Base-by-base conservation (phyloP, 2,797 vertebrate species). In the Telmatherina bonti region DNA sequence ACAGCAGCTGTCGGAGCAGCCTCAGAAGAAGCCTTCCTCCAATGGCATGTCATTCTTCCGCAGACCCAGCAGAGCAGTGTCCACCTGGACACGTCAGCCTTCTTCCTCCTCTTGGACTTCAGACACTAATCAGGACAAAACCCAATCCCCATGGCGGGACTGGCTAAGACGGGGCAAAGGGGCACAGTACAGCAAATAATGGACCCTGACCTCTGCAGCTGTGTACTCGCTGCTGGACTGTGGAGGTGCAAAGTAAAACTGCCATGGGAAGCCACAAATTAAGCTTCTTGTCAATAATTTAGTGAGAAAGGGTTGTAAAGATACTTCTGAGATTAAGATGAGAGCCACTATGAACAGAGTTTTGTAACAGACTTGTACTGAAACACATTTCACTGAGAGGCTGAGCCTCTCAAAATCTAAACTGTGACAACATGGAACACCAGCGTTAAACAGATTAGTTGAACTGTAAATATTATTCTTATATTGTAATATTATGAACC, bases 91-190 rank as follows among this genome's bases (percentile, higher is more conserved):
- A 20, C 70, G 29, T 31, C 86, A 86, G 53, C 7, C 78, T 16
- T 84, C 84, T 12, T 62, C 81, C 31, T 66, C 77, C 26, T 80
- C 90, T 29, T 92, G 85, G 76, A 78, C 53, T 49, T 84, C 91
- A 47, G 90, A 90, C 22, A 15, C 68, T 35, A 76, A 79, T 67
- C 72, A 82, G 31, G 86, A 86, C 49, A 88, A 92, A 82, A 31
- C 62, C 22, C 90, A 84, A 5, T 88, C 90, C 7, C 92, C 89
- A 29, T 95, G 94, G 94, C 94, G 78, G 74, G 93, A 94, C 74
- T 95, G 94, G 94, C 81, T 95, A 65, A 90, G 91, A 81, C 78
- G 88, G 7, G 89, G 92, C 26, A 95, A 93, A 83, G 87, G 82
- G 27, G 81, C 71, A 10, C 88, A 91, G 56, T 89, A 88, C 26